These are phyloP conservation scores for Mormyrops boulengeri DNA, from an alignment of 2,797 vertebrate species.

Conservation along the genomic window DNA sequence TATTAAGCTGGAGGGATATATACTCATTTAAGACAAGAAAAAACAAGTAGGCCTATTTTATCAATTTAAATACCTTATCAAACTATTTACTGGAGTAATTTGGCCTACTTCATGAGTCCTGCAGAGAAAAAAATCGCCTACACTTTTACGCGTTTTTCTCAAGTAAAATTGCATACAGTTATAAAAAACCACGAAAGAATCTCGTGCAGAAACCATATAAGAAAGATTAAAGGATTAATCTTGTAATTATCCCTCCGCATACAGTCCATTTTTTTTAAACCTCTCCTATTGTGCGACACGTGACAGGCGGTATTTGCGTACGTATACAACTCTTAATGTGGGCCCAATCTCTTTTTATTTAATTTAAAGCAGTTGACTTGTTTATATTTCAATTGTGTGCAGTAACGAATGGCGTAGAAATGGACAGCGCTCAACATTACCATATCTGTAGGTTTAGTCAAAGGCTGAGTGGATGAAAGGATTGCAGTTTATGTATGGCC, in stretches of 20 bases:
- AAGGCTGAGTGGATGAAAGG: constrained; percentile 42
- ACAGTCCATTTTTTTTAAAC: background rate
- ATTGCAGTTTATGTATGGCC: constrained; percentile 33
- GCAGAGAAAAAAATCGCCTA: background rate
- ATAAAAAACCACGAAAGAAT: background rate
- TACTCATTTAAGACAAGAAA: background rate
- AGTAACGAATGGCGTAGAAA: constrained; percentile 30
- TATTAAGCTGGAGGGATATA: background rate
- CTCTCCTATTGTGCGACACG: constrained; percentile 31
- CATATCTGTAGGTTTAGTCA: constrained; percentile 37
- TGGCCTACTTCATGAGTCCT: background rate
- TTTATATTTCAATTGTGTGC: constrained; percentile 36
- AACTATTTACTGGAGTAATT: background rate
- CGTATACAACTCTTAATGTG: constrained; percentile 27
- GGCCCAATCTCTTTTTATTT: constrained; percentile 27
- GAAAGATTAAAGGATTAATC: background rate
- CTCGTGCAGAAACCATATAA: background rate
- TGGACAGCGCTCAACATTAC: constrained; percentile 32
- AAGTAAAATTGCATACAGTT: background rate
- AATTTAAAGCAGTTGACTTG: constrained; percentile 35
- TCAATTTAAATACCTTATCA: background rate
- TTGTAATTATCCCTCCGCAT: background rate
- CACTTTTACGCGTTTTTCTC: background rate
- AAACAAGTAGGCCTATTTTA: background rate
- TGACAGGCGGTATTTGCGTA: constrained; percentile 34